phyloP scores from a whole-genome alignment of 2,888 invertebrate genomes.

The Parnassius mnemosyne region DNA sequence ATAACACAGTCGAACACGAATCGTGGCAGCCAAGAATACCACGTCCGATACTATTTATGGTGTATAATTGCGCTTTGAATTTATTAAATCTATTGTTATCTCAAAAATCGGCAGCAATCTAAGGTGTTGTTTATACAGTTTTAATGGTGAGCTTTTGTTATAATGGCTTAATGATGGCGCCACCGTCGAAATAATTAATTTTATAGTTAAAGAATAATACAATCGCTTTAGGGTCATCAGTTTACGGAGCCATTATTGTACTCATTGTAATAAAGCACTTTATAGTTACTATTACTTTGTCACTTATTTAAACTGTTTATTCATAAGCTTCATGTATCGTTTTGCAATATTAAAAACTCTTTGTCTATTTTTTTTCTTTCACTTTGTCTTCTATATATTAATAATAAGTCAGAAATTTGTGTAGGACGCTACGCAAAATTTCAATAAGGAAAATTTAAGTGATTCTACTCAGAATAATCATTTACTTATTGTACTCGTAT shows the following conservation, averaged over 20 bases:
- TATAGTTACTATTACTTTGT: constrained; percentile 29
- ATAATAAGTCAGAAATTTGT: no score
- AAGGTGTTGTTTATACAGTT: constrained; percentile 62
- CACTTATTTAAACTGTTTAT: constrained; percentile 1
- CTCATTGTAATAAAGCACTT: constrained; percentile 37
- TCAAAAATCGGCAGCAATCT: constrained; percentile 45
- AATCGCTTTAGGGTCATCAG: constrained; percentile 42
- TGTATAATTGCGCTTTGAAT: constrained; percentile 31
- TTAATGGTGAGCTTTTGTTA: constrained; percentile 63
- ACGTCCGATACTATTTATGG: constrained; percentile 12
- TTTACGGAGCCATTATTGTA: constrained; percentile 31
- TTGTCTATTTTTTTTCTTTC: no score
- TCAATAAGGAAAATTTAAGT: no score
- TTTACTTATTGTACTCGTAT: not conserved
- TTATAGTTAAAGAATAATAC: constrained; percentile 39
- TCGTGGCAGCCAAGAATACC: constrained; percentile 1
- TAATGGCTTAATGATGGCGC: constrained; percentile 58
- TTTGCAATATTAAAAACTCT: no score
- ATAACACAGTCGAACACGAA: constrained; percentile 2
- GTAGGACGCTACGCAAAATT: no score
- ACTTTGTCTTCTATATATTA: no score
- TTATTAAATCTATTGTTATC: constrained; percentile 34
- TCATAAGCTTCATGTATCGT: not conserved
- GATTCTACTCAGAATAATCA: no score
- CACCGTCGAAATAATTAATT: constrained; percentile 38